Evolutionary conservation across 1,140 invertebrate species (phyloP).

Genomic region (Coelopa frigida): DNA sequence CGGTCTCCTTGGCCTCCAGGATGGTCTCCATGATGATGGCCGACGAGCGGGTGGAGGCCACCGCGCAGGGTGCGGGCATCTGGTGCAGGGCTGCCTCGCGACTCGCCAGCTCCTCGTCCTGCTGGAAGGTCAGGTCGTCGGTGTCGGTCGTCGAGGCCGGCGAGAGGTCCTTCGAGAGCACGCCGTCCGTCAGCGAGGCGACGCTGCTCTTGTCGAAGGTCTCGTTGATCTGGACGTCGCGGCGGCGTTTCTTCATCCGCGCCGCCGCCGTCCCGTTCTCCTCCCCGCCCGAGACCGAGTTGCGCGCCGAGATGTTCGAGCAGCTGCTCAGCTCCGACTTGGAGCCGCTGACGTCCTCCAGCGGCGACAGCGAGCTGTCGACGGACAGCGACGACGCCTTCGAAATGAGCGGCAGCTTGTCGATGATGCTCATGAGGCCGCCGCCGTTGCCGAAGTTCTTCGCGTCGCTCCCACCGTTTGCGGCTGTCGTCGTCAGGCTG

Average conservation of each 20-base stretch:
- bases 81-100: constrained; percentile 22
- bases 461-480: constrained; percentile 43
- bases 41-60: constrained; percentile 26
- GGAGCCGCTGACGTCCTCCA: constrained; percentile 38
- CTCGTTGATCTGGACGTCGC: constrained; percentile 40
- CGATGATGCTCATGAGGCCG: constrained; percentile 42
- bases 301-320: constrained; percentile 27
- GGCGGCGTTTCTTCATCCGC: constrained; percentile 27
- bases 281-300: constrained; percentile 13
- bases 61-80: not conserved
- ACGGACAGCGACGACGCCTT: constrained; percentile 40
- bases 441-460: constrained; percentile 15
- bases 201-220: constrained; percentile 44
- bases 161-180: constrained; percentile 40
- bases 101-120: constrained; percentile 34
- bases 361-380: constrained; percentile 37
- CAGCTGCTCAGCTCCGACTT: constrained; percentile 37
- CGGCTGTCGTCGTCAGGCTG: constrained; percentile 51
- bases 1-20: constrained; percentile 40
- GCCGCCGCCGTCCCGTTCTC: constrained; percentile 1
- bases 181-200: constrained; percentile 37
- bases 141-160: constrained; percentile 40
- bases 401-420: constrained; percentile 39
- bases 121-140: constrained; percentile 42
- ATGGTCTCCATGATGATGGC: constrained; percentile 41